Evolutionary conservation across 1,140 invertebrate genomes (phyloP).

Genomic region (Charaxes varanes): DNA sequence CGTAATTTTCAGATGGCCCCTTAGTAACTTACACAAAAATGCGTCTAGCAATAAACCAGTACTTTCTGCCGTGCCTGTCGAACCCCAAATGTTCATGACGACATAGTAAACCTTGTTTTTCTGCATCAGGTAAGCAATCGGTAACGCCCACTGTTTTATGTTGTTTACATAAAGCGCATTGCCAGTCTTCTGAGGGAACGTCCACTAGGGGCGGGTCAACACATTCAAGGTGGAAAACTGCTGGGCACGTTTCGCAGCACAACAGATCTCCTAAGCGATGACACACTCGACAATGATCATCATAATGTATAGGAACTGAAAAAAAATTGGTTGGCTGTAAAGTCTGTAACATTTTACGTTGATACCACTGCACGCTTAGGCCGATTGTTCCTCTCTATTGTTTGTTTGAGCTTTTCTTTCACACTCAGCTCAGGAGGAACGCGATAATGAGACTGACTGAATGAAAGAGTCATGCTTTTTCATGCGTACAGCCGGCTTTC

Average conservation of each 20-base stretch:
- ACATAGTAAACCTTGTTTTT: constrained; percentile 92
- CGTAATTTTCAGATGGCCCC: too few relatives aligned
- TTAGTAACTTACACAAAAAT: constrained; percentile 90
- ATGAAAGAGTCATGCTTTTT: too few relatives aligned
- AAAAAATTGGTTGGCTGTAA: too few relatives aligned
- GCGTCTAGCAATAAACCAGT: constrained; percentile 94
- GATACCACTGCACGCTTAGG: too few relatives aligned
- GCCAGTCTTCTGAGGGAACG: constrained; percentile 97
- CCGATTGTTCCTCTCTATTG: too few relatives aligned
- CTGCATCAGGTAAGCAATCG: constrained; percentile 93
- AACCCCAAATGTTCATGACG: constrained; percentile 95
- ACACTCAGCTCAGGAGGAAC: too few relatives aligned
- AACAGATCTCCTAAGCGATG: constrained; percentile 95
- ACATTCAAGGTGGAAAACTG: constrained; percentile 96
- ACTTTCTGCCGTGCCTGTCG: constrained; percentile 95
- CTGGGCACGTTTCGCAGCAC: constrained; percentile 97
- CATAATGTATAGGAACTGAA: constrained; percentile 91
- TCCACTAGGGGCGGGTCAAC: constrained; percentile 94
- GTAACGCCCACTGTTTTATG: constrained; percentile 94
- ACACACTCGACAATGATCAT: constrained; percentile 96
- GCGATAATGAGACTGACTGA: too few relatives aligned
- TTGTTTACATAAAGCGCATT: constrained; percentile 92
- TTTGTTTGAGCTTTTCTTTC: too few relatives aligned
- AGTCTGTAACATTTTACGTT: too few relatives aligned
- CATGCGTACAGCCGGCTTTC: too few relatives aligned